Base-by-base conservation (phyloP, 2,113 vertebrate species). In the Balaenoptera acutorostrata region DNA sequence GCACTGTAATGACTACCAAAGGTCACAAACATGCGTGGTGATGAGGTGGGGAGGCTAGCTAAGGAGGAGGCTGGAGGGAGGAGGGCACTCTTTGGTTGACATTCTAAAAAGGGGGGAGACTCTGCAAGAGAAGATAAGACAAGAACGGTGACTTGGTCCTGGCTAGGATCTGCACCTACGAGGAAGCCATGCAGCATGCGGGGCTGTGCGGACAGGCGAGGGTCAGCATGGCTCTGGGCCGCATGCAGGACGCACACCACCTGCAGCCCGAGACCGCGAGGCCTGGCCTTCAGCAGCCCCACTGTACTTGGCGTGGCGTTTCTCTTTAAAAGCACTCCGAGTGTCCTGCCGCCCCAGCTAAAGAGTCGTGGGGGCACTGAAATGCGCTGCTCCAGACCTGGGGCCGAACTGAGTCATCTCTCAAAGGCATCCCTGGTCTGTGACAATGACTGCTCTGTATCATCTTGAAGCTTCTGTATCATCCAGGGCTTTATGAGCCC, bases 71-170 rank as follows among this genome's bases (percentile, higher is more conserved):
- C 97, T 90, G 97, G 93, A 93, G 97, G 86, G 83, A 98, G 97
- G 93, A 97, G 88, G 98, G 99, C 97, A 99, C 98, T 99, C 98
- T 98, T 99, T 99, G 98, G 98, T 96, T 98, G 98, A 98, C 98
- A 98, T 96, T 99, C 98, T 97, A 98, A 97, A 98, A 96, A 97
- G 94, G 97, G 96, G 98, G 98, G 98, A 99, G 98, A 98, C 97
- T 99, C 99, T 99, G 99, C 95, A 99, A 99, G 96, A 99, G 98
- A 99, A 98, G 98, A 99, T 93, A 98, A 98, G 96, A 98, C 97
- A 97, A 99, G 96, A 98, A 97, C 98, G 96, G 97, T 81, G 69
- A 90, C 95, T 97, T 90, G 10, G 39, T 80, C 89, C 94, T 95
- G 97, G 95, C 94, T 72, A 39, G 92, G 81, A 41, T 66, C 74